Evolutionary conservation across 2,888 invertebrate species (phyloP), one percentile per base, ranked within the genome.

Genomic region (Buathra laborator): DNA sequence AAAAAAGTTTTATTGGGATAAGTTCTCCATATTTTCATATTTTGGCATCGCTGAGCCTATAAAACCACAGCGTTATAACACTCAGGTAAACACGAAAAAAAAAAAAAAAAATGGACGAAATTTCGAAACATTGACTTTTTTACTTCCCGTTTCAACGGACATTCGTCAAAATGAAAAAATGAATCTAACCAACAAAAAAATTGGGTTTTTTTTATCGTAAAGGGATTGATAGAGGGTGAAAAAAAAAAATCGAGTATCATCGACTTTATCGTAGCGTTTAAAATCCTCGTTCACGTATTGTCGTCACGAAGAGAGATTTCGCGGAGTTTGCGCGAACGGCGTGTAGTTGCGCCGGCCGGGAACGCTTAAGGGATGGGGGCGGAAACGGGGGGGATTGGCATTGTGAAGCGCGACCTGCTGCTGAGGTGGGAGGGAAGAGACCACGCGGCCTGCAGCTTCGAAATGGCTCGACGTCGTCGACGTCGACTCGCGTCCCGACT

Each of bases 311-410:
- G 71, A 67, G 85, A 81, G 76, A 86, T 88, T 87, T 84, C 80
- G 88, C 80, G 88, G 88, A 86, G 83, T 86, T 88, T 88, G 88
- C 88, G 88, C 88, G 86, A 68, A 83, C 75, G 77, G 80, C 72
- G 78, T 85, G 81, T 82, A 68, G 84, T 83, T 76, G 62, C 86
- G 87, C 77, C 76, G 79, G 75, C 83, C 80, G 79, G 64, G 71
- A 80, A 70, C 70, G 76, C 29, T 29, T 76, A 56, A 43, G 67
- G 37, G 37, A 37, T 37, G 66, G 46, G 44, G 43, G 29, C 19
- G 43, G 51, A 43, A 48, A 37, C 43, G 64, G 59, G 79, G 79
- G 83, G 67, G 81, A 75, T 82, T 80, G 81, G 83, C 75, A 86
- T 82, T 81, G 84, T 81, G 76, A 83, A 75, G 67, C 77, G 81